phyloP scores from a whole-genome alignment of 2,113 vertebrate genomes.

The Lutjanus erythropterus region DNA sequence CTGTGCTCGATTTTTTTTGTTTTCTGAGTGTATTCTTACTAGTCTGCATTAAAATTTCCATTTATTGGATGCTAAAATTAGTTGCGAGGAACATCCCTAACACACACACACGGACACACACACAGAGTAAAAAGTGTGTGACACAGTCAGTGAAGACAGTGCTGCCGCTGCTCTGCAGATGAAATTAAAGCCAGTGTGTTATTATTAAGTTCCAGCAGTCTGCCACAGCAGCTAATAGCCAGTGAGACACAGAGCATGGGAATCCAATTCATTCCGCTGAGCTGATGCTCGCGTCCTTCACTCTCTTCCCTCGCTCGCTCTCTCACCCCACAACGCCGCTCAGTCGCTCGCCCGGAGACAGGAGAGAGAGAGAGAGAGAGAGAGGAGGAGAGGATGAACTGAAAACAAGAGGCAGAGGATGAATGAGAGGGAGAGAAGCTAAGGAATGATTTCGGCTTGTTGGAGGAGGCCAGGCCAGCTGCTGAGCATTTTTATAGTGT shows the following conservation, averaged over 20 bases:
- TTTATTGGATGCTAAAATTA: no score
- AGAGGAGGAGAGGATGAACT: conserved; percentile 30
- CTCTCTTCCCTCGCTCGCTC: conserved; percentile 43
- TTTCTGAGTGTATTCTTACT: no score
- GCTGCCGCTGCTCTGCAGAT: conserved; percentile 34
- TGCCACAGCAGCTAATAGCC: conserved; percentile 58
- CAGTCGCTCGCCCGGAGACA: conserved; percentile 25
- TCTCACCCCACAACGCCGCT: conserved; percentile 41
- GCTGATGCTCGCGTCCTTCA: conserved; percentile 74
- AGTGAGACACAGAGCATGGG: conserved; percentile 83
- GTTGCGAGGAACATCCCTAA: no score
- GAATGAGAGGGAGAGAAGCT: conserved; percentile 54
- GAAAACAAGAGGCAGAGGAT: conserved; percentile 42
- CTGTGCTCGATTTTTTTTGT: no score
- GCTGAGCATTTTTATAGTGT: conserved; percentile 72
- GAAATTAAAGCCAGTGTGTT: conserved; percentile 34
- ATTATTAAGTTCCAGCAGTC: conserved; percentile 33
- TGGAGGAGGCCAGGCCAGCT: conserved; percentile 76
- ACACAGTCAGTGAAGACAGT: not conserved
- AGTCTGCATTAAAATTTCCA: no score
- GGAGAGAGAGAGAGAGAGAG: conserved; percentile 22
- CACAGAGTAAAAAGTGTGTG: not conserved
- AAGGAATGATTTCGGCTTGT: conserved; percentile 47
- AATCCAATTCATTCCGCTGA: conserved; percentile 84
- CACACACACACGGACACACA: conserved; percentile 7